Base-by-base conservation (phyloP, 2,888 invertebrate species). In the Eurytoma adleriae region DNA sequence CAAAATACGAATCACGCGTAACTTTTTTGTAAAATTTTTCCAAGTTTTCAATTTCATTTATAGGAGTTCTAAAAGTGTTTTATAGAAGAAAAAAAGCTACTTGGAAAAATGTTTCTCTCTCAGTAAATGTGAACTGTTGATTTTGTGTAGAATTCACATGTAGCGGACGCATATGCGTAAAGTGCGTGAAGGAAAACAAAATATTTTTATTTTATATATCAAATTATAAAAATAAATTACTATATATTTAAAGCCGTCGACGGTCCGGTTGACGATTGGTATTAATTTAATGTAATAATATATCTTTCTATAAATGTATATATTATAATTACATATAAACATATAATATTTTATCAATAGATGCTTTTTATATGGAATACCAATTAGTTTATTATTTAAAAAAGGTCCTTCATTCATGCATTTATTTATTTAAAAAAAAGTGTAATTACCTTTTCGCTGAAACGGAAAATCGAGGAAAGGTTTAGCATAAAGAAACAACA, bases 321-420 rank as follows among this genome's bases (percentile, higher is more conserved):
- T 78, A 76, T 10, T 75, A 75, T 72, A 40, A 40, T 27, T 64
- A 64, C 57, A 79, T 75, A 70, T 69, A 78, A 27, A 77, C 48
- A 56, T 7, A 72, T 66, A 78, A 66, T 71, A 75, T 76, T 81
- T 81, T 83, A 79, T 67, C 54, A 78, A 71, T 79, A 71, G 48
- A 77, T 79, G 69, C 69, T 79, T 80, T 82, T 79, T 79, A 76
- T 81, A 77, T 78, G 57, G 71, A 61, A 74, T 16, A 50, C 69
- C 18, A 61, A 24, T 80, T 4, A 18, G 13, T 54, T 20, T 74
- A 13, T 70, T 56, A 18, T 20, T 59, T 57, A 64, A 68, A 7
- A 40, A 59, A 20, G 24, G 24, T 24, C 24, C 24, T 24, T 24
- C 2, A 24, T 24, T 24, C 2, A 24, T 24, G 24, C 2, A 24